phyloP scores from a whole-genome alignment of 2,888 invertebrate genomes.

The Euphydryas editha region DNA sequence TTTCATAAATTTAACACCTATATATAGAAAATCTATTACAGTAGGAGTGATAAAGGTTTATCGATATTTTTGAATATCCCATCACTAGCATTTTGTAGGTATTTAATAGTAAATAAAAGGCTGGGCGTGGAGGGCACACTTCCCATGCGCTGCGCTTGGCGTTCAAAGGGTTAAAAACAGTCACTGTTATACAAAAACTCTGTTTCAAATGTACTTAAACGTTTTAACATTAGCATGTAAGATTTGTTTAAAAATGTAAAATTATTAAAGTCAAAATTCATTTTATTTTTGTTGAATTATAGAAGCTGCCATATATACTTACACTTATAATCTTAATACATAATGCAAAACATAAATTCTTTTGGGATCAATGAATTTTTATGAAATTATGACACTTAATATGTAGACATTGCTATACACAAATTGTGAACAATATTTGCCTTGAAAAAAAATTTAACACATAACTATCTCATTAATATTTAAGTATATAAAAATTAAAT shows the following conservation, averaged over 20 bases:
- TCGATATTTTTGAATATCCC: no score
- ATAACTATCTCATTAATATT: neutral
- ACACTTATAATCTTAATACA: neutral
- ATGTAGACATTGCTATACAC: neutral
- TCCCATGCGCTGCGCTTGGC: no score
- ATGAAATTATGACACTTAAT: neutral
- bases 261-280: conserved; percentile 1
- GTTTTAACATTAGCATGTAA: neutral
- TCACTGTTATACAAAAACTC: conserved; percentile 6
- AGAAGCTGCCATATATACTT: conserved; percentile 22
- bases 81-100: no score
- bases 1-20: no score
- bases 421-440: neutral
- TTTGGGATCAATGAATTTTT: neutral
- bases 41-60: no score
- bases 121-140: no score
- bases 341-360: neutral
- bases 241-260: neutral
- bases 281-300: neutral
- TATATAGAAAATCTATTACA: no score
- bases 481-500: conserved; percentile 9
- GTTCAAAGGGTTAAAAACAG: no score
- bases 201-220: conserved; percentile 11
- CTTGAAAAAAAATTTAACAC: neutral
- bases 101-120: no score